Base-by-base conservation (phyloP, 1,140 invertebrate species). In the Bombus breviceps region DNA sequence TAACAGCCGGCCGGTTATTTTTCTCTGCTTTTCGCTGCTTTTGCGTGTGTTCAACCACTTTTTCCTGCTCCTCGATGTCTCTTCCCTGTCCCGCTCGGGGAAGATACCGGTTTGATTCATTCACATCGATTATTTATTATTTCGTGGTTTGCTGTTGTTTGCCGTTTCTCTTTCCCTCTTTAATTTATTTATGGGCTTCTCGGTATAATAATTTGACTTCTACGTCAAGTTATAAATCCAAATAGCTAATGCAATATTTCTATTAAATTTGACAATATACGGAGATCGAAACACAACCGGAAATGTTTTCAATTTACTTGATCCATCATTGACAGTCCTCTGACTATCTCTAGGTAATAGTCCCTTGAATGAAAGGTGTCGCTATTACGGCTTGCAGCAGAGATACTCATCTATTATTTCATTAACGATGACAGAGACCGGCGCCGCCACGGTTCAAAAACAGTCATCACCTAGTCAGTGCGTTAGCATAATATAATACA, bases 401-500 rank as follows among this genome's bases (percentile, higher is more conserved):
- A 68, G 72, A 76, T 76, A 64, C 62, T 83, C 82, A 64, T 89
- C 78, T 82, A 85, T 90, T 90, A 89, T 86, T 87, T 86, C 85
- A 89, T 90, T 85, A 90, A 66, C 76, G 81, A 32, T 79, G 88
- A 89, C 85, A 89, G 79, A 76, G n/a, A 47, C 72, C 47, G 59
- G 34, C 10, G 59, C 59, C 68, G 85, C 41, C 43, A 37, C 53
- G 53, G 57, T 71, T 69, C 88, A 90, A 90, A 90, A 90, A 90
- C 89, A 90, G 88, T 87, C 82, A 79, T 74, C 86, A 80, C 71
- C 75, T 62, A 68, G 43, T 57, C 47, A 69, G 34, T 72, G 62
- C 75, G 72, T 85, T 89, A 86, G 73, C 83, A 62, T 85, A 53
- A 53, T 53, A 87, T 91, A 88, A 91, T 92, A 72, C 79, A 74